Evolutionary conservation across 2,888 invertebrate species (phyloP).

Genomic region (Heteromyza rotundicornis): DNA sequence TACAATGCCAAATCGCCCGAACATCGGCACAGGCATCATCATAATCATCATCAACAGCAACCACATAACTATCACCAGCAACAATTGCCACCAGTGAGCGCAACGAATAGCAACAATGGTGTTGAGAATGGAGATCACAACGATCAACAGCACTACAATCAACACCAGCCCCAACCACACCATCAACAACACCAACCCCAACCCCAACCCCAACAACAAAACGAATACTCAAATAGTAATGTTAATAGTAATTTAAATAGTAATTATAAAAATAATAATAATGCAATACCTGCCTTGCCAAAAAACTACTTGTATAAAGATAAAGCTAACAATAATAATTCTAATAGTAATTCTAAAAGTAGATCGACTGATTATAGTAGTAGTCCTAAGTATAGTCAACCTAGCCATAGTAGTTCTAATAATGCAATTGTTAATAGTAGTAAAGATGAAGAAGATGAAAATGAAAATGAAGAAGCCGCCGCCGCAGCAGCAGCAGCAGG

Average conservation of each 20-base stretch:
- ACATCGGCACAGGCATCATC: constrained; percentile 28
- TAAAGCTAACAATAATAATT: constrained; percentile 10
- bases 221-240: constrained; percentile 61
- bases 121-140: constrained; percentile 11
- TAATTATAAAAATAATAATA: constrained; percentile 39
- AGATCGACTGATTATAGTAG: constrained; percentile 57
- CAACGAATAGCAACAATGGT: constrained; percentile 27
- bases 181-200: constrained; percentile 28
- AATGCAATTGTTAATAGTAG: constrained; percentile 17
- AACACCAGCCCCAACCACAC: constrained; percentile 30
- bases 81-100: constrained; percentile 16
- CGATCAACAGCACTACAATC: not conserved
- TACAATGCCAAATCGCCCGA: constrained; percentile 14
- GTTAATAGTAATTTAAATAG: constrained; percentile 51
- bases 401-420: constrained; percentile 33
- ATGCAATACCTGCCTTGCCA: constrained; percentile 63
- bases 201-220: constrained; percentile 41
- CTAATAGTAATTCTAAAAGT: constrained; percentile 43
- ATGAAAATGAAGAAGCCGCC: constrained; percentile 14
- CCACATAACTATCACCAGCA: constrained; percentile 28
- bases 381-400: constrained; percentile 55
- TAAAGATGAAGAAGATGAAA: constrained; percentile 25
- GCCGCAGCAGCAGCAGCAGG: not conserved
- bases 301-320: constrained; percentile 58
- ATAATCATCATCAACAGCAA: constrained; percentile 21